These are phyloP conservation scores for Hydrophis major DNA, from an alignment of 2,797 vertebrate species.

Conservation along the genomic window DNA sequence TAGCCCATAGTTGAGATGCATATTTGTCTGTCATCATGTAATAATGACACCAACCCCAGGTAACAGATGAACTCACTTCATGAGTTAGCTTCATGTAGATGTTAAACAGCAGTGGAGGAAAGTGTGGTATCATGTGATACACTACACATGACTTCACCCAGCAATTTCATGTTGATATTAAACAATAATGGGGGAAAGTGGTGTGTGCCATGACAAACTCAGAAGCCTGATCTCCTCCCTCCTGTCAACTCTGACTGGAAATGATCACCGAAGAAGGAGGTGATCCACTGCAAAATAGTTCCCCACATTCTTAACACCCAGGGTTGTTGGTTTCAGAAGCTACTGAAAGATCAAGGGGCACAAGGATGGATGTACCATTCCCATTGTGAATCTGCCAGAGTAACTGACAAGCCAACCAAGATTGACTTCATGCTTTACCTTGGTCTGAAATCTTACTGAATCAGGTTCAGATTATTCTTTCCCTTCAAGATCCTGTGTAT, in stretches of 20 bases:
- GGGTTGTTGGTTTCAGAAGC: not conserved
- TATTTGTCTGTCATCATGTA: not conserved
- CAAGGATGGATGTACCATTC: not conserved
- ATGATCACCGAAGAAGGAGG: not conserved
- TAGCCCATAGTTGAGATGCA: not conserved
- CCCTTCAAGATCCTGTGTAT: not conserved
- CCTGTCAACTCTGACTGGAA: not conserved
- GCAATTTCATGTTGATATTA: not conserved
- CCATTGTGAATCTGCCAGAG: not conserved
- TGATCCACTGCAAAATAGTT: not conserved
- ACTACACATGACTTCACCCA: not conserved
- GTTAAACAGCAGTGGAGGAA: not conserved
- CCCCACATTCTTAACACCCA: not conserved
- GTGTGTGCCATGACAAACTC: not conserved
- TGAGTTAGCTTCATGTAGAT: not conserved
- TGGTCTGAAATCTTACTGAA: not conserved
- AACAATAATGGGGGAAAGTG: not conserved
- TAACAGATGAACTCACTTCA: not conserved
- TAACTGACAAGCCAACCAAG: not conserved
- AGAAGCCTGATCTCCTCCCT: not conserved
- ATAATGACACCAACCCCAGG: not conserved
- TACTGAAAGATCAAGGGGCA: not conserved
- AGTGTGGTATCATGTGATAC: not conserved
- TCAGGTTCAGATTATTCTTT: not conserved
- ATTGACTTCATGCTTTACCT: not conserved